phyloP scores from a whole-genome alignment of 2,113 vertebrate genomes.

The Platycercus adscitus region DNA sequence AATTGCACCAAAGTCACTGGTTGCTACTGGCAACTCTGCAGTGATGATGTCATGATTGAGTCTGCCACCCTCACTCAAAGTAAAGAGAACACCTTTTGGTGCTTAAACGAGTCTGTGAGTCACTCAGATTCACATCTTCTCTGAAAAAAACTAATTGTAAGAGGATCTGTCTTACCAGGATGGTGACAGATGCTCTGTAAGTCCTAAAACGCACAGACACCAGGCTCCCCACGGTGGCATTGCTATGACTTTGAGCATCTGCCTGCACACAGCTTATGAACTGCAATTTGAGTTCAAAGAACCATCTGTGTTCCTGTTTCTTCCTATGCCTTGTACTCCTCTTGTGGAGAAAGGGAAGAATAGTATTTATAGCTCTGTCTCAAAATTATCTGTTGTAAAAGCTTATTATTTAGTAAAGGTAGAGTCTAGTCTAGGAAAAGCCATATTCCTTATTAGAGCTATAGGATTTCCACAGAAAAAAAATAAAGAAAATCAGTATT shows the following conservation, averaged over 20 bases:
- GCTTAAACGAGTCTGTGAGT: background rate
- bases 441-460: background rate
- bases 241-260: background rate
- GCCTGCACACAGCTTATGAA: background rate
- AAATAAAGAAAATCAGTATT: background rate
- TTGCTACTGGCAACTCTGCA: background rate
- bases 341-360: background rate
- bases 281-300: background rate
- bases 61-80: background rate
- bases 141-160: background rate
- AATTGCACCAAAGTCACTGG: background rate
- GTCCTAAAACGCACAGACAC: background rate
- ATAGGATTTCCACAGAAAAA: background rate
- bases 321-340: background rate
- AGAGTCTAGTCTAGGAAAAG: background rate
- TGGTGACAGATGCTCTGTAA: background rate
- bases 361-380: background rate
- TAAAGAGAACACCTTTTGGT: background rate
- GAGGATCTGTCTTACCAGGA: background rate
- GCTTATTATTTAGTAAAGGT: background rate
- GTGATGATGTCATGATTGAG: accelerated
- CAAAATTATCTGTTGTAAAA: background rate
- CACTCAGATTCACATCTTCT: background rate
- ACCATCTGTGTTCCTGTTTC: background rate
- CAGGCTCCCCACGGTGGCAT: background rate